phyloP scores from a whole-genome alignment of 2,113 vertebrate genomes.

The Gadus chalcogrammus region DNA sequence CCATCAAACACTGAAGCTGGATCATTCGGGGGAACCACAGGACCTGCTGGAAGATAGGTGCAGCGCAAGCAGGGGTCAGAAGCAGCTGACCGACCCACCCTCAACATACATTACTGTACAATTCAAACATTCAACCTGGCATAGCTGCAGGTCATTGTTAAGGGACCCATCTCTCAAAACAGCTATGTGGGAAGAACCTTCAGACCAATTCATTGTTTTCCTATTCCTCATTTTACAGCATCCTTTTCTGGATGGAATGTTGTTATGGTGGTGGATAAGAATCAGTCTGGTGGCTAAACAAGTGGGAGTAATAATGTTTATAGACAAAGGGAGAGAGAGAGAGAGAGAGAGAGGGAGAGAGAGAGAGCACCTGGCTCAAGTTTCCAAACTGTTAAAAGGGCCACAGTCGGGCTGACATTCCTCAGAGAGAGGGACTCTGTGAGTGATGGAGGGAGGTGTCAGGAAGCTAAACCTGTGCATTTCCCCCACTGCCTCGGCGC shows the following conservation, averaged over 20 bases:
- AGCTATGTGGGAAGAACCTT: background rate
- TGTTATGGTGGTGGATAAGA: background rate
- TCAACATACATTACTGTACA: background rate
- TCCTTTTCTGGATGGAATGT: background rate
- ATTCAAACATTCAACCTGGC: constrained; percentile 14
- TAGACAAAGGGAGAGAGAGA: constrained; percentile 16
- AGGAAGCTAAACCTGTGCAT: constrained; percentile 30
- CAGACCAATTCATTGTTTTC: background rate
- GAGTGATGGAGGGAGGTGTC: constrained; percentile 39
- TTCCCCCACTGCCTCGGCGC: constrained; percentile 23
- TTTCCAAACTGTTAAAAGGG: constrained; percentile 34
- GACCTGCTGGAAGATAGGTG: background rate
- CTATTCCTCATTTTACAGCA: background rate
- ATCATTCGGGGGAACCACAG: background rate
- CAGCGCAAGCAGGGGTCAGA: background rate
- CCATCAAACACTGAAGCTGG: constrained; percentile 17
- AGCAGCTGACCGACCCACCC: background rate
- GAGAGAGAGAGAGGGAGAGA: constrained; percentile 3
- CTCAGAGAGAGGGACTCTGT: constrained; percentile 31
- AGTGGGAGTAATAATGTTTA: background rate
- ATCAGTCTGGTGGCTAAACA: background rate
- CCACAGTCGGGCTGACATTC: constrained; percentile 20
- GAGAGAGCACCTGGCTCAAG: constrained; percentile 29
- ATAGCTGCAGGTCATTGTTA: constrained; percentile 19
- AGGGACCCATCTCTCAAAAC: background rate